Base-by-base conservation (phyloP, 2,888 invertebrate species). In the Tinea trinotella region DNA sequence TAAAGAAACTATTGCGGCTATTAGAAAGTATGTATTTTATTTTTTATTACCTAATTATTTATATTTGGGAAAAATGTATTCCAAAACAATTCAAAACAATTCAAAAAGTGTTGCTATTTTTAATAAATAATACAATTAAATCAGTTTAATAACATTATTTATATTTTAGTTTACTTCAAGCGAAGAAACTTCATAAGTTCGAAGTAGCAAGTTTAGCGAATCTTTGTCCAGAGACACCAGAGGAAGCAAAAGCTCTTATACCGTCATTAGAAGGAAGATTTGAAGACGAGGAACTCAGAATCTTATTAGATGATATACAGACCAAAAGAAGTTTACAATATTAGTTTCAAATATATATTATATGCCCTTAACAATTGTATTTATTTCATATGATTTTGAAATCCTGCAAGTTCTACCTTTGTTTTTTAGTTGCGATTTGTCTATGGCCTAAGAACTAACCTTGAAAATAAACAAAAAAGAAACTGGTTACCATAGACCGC, bases 301-400 rank as follows among this genome's bases (percentile, higher is more conserved):
- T 97, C 70, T 92, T 99, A 63, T 86, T 99, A 57, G 99, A 99
- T 71, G 99, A 99, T 71, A 97, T 99, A 71, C 97, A 98, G 80
- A 98, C 98, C 0, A 99, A 99, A 76, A 90, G 98, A 70, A 98
- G 98, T 78, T 94, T 99, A 71, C 99, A 99, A 75, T 98, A 97
- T 83, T 97, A 88, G 85, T 40, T 40, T 13, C 2, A n/a, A 40
- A 13, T 40, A 40, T 40, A 40, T 9, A 24, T 24, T 24, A 24
- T 24, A 24, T 24, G 9, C 9, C n/a, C n/a, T n/a, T n/a, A n/a
- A n/a, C n/a, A n/a, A n/a, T n/a, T n/a, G n/a, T n/a, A n/a, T n/a
- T n/a, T n/a, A n/a, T n/a, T n/a, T n/a, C n/a, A n/a, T n/a, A n/a
- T n/a, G n/a, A n/a, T n/a, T n/a, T n/a, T n/a, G n/a, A n/a, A n/a